Evolutionary conservation across 2,888 invertebrate species (phyloP).

Genomic region (Noctua janthina): DNA sequence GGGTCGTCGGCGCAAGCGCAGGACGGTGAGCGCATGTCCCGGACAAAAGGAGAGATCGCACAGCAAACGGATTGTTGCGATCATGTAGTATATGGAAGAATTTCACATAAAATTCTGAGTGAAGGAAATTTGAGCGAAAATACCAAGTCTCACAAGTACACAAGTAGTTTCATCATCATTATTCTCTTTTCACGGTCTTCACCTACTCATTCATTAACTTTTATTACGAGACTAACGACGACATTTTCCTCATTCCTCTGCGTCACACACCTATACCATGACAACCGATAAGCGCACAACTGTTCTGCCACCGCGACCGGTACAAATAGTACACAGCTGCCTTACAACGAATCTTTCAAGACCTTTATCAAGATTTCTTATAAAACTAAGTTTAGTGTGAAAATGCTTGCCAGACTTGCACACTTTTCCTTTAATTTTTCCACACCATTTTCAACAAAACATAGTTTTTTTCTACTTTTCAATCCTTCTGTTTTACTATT

Average conservation of each 20-base stretch:
- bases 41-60: slow-evolving; percentile 79
- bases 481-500: too few species aligned
- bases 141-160: not conserved
- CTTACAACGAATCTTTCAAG: too few species aligned
- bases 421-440: not conserved
- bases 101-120: not conserved
- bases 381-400: too few species aligned
- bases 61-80: slow-evolving; percentile 71
- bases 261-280: not conserved
- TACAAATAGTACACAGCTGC: too few species aligned
- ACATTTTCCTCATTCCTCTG: too few species aligned
- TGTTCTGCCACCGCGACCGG: too few species aligned
- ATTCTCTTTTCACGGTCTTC: not conserved
- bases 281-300: not conserved
- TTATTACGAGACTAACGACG: too few species aligned
- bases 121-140: not conserved
- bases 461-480: too few species aligned
- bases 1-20: slow-evolving; percentile 72
- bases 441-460: not conserved
- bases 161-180: not conserved
- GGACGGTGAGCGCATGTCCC: slow-evolving; percentile 74
- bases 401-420: not conserved
- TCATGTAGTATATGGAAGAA: slow-evolving; percentile 59
- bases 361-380: too few species aligned
- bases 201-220: too few species aligned